Percentiles rank a stretch among this genome's conserved stretches.
Conservation (phyloP, 2,797 vertebrate species). For the Coendou prehensilis region DNA sequence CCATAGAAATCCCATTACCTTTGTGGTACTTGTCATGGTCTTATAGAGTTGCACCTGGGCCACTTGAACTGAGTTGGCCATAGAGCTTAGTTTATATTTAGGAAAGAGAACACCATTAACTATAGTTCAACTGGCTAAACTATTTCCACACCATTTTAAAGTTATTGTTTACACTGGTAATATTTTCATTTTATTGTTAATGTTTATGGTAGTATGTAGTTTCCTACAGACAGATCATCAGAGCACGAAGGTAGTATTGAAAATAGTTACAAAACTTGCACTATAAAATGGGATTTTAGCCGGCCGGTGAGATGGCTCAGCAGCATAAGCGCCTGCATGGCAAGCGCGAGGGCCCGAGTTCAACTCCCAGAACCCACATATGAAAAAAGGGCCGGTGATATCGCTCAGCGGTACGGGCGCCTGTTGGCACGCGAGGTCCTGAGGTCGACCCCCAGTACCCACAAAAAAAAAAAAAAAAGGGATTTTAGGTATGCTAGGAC, state of each 20-base stretch:
- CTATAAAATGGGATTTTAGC: neutral
- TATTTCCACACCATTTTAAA: neutral
- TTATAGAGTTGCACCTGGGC: neutral
- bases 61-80: neutral
- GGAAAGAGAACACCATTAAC: neutral
- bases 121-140: neutral
- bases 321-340: too few relatives aligned
- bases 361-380: too few relatives aligned
- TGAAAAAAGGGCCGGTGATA: too few relatives aligned
- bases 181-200: neutral
- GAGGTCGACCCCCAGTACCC: too few relatives aligned
- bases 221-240: neutral
- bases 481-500: neutral
- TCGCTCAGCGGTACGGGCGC: too few relatives aligned
- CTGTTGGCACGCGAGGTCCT: too few relatives aligned
- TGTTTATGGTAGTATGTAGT: neutral
- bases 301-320: too few relatives aligned
- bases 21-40: neutral
- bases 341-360: too few relatives aligned
- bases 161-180: neutral
- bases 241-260: neutral
- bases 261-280: conserved; percentile 25
- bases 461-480: neutral
- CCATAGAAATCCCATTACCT: neutral
- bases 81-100: neutral